Evolutionary conservation across 2,797 vertebrate genomes (phyloP).

Genomic region (Dicrostonyx torquatus): DNA sequence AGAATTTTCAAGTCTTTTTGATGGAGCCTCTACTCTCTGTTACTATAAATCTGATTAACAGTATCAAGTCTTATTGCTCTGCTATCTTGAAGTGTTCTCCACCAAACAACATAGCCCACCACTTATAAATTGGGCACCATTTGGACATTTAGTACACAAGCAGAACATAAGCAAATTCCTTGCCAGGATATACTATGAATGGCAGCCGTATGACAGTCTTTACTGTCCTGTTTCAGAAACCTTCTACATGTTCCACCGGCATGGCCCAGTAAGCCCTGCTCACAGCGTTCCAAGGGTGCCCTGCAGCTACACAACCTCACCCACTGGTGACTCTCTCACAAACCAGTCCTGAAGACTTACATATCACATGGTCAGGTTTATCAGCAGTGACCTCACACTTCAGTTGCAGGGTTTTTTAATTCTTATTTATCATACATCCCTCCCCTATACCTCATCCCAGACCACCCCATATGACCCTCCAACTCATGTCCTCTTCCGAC

Average conservation of each 20-base stretch:
- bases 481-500: not conserved
- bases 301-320: not conserved
- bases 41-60: not conserved
- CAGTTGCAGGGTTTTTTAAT: not conserved
- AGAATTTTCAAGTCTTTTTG: not conserved
- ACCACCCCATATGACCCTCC: not conserved
- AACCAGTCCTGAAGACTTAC: not conserved
- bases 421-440: not conserved
- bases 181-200: not conserved
- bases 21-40: not conserved
- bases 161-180: not conserved
- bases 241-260: not conserved
- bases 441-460: not conserved
- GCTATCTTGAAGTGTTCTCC: not conserved
- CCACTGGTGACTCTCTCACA: not conserved
- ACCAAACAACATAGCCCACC: not conserved
- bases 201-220: not conserved
- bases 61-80: not conserved
- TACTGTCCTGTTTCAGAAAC: not conserved
- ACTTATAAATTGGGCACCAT: not conserved
- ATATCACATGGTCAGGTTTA: not conserved
- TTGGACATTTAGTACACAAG: not conserved
- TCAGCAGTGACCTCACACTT: not conserved
- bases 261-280: not conserved
- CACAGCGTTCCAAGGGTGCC: not conserved